phyloP scores from a whole-genome alignment of 2,113 vertebrate species.

The Nibea albiflora region DNA sequence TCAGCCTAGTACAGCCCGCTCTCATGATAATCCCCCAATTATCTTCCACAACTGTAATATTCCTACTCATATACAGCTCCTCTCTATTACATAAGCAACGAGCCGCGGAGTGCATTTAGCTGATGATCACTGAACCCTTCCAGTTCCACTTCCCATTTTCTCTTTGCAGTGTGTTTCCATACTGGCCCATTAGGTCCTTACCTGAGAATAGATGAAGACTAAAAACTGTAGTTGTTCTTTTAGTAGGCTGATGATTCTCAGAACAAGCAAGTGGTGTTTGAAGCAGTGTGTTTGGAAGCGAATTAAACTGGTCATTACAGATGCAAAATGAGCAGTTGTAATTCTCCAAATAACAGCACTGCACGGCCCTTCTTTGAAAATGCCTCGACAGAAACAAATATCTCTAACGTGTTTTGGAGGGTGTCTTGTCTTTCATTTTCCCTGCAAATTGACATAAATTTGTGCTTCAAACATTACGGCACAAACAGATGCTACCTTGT shows the following conservation, averaged over 20 bases:
- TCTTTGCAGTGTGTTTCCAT: constrained; percentile 24
- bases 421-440: not conserved
- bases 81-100: constrained; percentile 59
- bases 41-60: constrained; percentile 38
- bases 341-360: not conserved
- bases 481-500: constrained; percentile 1
- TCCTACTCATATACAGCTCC: constrained; percentile 44
- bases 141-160: constrained; percentile 40
- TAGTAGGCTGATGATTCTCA: not conserved
- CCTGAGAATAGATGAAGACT: constrained; percentile 38
- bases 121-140: constrained; percentile 52
- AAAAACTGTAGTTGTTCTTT: constrained; percentile 4
- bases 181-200: constrained; percentile 5
- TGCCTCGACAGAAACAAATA: not conserved
- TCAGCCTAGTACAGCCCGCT: constrained; percentile 8
- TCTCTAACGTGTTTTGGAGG: not conserved
- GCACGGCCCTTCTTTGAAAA: not conserved
- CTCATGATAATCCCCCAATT: constrained; percentile 43
- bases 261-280: not conserved
- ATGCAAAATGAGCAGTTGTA: constrained; percentile 9
- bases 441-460: not conserved
- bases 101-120: constrained; percentile 41
- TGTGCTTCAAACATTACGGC: constrained; percentile 4
- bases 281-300: not conserved
- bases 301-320: not conserved